phyloP scores from a whole-genome alignment of 2,113 vertebrate genomes.

The Atlantisia rogersi region DNA sequence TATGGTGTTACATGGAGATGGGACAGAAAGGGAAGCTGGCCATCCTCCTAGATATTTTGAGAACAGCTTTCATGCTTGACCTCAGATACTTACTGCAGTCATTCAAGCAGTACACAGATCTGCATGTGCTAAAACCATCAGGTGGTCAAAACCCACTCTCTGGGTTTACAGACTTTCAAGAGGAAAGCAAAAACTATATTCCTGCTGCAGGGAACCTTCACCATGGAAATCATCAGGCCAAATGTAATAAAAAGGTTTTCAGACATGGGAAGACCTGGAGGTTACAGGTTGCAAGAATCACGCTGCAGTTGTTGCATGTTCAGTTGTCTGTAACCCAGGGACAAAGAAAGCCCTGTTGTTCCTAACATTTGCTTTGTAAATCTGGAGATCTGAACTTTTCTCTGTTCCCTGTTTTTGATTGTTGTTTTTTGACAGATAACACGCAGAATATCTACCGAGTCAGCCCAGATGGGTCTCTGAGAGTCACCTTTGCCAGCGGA shows the following conservation, averaged over 20 bases:
- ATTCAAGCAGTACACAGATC: not conserved
- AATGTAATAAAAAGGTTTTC: not conserved
- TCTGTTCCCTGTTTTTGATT: not conserved
- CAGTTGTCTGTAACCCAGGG: not conserved
- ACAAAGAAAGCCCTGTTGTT: not conserved
- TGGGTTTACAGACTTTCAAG: not conserved
- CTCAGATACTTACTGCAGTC: not conserved
- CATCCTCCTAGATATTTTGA: not conserved
- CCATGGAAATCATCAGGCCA: slow-evolving; percentile 2
- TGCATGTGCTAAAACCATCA: not conserved
- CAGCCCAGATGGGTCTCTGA: slow-evolving; percentile 92
- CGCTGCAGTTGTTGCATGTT: not conserved
- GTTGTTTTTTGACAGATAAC: slow-evolving; percentile 81
- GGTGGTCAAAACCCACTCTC: not conserved
- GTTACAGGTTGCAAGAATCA: not conserved
- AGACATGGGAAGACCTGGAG: not conserved
- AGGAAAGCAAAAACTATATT: slow-evolving; percentile 10
- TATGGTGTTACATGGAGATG: not conserved
- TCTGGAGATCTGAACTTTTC: not conserved
- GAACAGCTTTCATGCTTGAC: not conserved
- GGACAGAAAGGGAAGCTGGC: not conserved
- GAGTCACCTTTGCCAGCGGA: slow-evolving; percentile 92
- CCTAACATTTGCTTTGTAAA: not conserved
- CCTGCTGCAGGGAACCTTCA: not conserved
- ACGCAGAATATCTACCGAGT: slow-evolving; percentile 92